Evolutionary conservation across 2,113 vertebrate genomes (phyloP).

Genomic region (Micronycteris hirsuta): DNA sequence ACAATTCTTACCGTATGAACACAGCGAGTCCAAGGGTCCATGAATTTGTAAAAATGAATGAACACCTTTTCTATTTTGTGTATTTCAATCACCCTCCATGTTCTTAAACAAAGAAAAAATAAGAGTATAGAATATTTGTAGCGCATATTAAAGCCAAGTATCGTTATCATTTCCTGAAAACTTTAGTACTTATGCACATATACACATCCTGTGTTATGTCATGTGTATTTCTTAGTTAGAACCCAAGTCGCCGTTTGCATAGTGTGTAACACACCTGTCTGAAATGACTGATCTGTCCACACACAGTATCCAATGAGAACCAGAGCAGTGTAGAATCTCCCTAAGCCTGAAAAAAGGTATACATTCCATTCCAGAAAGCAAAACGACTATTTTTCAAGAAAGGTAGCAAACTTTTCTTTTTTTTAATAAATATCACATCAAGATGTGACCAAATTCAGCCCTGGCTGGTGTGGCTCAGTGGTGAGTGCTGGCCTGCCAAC

Average conservation of each 20-base stretch:
- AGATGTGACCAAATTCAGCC: neutral
- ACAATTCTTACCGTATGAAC: neutral
- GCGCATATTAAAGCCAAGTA: neutral
- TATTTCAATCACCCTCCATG: neutral
- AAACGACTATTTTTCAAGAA: neutral
- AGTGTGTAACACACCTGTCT: neutral
- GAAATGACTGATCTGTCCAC: neutral
- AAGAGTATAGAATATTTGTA: neutral
- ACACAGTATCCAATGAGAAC: neutral
- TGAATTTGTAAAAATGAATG: neutral
- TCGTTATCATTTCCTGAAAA: neutral
- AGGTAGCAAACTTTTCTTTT: neutral
- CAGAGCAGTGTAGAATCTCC: neutral
- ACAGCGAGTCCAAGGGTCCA: neutral
- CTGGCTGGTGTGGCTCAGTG: no score
- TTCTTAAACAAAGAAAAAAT: neutral
- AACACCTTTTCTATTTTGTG: neutral
- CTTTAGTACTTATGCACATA: neutral
- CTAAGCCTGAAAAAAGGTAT: neutral
- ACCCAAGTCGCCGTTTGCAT: neutral
- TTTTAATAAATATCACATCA: neutral
- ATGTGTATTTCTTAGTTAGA: neutral
- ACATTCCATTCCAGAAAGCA: neutral
- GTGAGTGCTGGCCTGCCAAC: no score
- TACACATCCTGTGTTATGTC: neutral